Evolutionary conservation across 35 echinoderm and acorn worm species (phyloP), one percentile per base, ranked within the genome.

Genomic region (Apostichopus japonicus): DNA sequence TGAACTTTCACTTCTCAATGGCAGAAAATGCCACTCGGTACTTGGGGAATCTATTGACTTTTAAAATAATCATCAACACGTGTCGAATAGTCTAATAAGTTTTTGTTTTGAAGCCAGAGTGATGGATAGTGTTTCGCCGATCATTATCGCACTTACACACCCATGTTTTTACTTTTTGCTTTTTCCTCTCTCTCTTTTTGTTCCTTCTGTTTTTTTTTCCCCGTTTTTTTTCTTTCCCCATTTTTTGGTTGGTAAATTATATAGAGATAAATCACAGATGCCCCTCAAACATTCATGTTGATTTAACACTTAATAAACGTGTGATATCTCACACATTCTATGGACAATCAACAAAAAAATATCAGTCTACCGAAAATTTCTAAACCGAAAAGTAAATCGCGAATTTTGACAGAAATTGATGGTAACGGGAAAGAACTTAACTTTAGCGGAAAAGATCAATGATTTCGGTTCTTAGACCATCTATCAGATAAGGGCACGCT

Each of bases 231-330:
- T 44, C 33, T 44, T 44, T 44, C 33, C 33, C 33, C 33, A 44
- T 44, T 44, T 44, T 44, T 44, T 1, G 33, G 33, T 44, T 44
- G 7, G 22, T 75, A 75, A 75, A 75, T 7, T 21, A 75, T 21
- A 75, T 44, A 44, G 33, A 44, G 33, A 44, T 44, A 44, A 44
- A 44, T 75, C 71, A 75, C 71, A 19, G 71, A 75, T 19, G 71
- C 71, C 71, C 19, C 17, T 6, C 71, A 75, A 75, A 84, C 54
- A 84, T 84, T 84, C 81, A 84, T 84, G 81, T 84, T 84, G 56
- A 84, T 54, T 54, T 24, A 84, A 84, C 22, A 58, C 81, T 84
- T 5, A 57, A 59, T 8, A 58, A 56, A 59, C 81, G 81, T 84
- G 81, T 84, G 81, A 84, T 57, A 21, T 84, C 19, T 84, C 17